These are phyloP conservation scores for Cenopis cana DNA, from an alignment of 2,888 invertebrate species.

Conservation along the genomic window DNA sequence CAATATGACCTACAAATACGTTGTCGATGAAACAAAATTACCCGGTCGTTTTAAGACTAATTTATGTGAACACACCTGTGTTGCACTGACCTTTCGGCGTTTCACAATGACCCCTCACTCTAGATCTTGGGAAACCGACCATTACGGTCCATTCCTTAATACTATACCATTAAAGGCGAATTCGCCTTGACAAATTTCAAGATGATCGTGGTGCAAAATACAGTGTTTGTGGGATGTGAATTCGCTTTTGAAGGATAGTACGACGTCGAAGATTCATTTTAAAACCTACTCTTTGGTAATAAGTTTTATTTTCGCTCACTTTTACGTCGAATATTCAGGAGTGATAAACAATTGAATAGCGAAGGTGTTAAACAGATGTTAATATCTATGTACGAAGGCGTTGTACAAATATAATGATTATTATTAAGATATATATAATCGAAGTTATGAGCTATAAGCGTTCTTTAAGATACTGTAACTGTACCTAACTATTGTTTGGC, in stretches of 20 bases:
- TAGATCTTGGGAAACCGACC: slow-evolving; percentile 50
- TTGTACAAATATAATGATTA: not conserved
- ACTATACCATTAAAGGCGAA: slow-evolving; percentile 22
- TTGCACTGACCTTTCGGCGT: slow-evolving; percentile 63
- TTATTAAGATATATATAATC: not conserved
- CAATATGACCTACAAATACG: slow-evolving; percentile 23
- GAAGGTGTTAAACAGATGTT: slow-evolving; percentile 40
- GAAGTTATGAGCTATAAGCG: no score
- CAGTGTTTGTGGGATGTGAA: slow-evolving; percentile 31
- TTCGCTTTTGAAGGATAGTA: slow-evolving; percentile 29
- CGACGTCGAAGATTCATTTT: no score
- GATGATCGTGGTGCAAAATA: slow-evolving; percentile 25
- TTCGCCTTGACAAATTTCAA: slow-evolving; percentile 13
- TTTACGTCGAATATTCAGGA: not conserved
- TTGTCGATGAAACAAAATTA: slow-evolving; percentile 31
- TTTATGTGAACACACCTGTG: slow-evolving; percentile 44
- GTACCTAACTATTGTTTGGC: no score
- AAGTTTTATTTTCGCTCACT: no score
- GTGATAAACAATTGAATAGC: slow-evolving; percentile 56
- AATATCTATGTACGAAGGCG: slow-evolving; percentile 10
- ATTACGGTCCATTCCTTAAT: slow-evolving; percentile 45
- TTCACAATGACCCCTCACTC: slow-evolving; percentile 67
- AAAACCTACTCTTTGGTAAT: no score
- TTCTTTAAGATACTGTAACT: no score
- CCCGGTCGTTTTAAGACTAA: slow-evolving; percentile 34